Base-by-base conservation (phyloP, 1,140 invertebrate genomes). In the Campoletis sonorensis region DNA sequence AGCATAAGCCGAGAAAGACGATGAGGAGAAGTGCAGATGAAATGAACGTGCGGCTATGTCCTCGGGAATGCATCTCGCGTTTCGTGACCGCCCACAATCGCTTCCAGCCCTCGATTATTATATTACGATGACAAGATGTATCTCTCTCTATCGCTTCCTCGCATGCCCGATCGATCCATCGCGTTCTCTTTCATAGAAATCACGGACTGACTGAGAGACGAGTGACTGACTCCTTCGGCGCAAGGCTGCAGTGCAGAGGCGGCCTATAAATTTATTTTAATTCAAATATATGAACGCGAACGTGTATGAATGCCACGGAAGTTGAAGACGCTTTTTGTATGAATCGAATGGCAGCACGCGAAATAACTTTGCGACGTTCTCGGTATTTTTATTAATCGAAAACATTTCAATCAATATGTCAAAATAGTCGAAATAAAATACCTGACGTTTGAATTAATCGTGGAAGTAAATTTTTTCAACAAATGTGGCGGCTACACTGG, bases 41-140 rank as follows among this genome's bases (percentile, higher is more conserved):
- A 64, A 64, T 64, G 26, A 64, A 64, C 61, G 61, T 27, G 23
- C 23, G 23, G 26, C 21, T 64, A 10, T 15, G 61, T 64, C 67
- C 67, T 70, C 51, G 67, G 23, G 61, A 64, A 64, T 64, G 21
- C 61, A 64, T 64, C 70, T 23, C 30, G 70, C n/a, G 37, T 4
- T 23, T 72, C 70, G 30, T 26, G 70, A 23, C 10, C 18, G 70
- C 33, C 70, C 70, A 72, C 37, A 72, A 72, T 72, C 21, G n/a
- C 40, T 72, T 23, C 23, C 61, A 64, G 61, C 70, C 45, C 70
- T 72, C 70, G 70, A 72, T 72, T 72, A 72, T 72, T 72, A 49
- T 49, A 72, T 72, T 72, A 72, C 70, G 70, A 72, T 72, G 70
- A 72, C 70, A 30, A 40, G 70, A 72, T 23, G 37, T 49, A 33